Base-by-base conservation (phyloP, 1,140 invertebrate genomes). In the Diachasmimorpha longicaudata region DNA sequence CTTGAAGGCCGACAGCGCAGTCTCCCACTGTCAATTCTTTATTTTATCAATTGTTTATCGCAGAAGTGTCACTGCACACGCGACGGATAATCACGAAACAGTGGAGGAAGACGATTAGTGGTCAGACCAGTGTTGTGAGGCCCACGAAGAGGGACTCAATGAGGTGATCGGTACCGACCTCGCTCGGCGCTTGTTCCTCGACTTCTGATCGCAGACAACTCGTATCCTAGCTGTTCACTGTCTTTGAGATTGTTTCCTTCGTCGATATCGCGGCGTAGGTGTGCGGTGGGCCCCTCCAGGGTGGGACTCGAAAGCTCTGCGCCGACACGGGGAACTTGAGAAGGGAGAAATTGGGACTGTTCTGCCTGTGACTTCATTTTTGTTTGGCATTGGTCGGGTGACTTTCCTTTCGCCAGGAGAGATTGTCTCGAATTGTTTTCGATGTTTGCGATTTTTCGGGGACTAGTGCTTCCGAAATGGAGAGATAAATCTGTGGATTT, bases 291-390 rank as follows among this genome's bases (percentile, higher is more conserved):
- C n/a, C 19, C 48, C 11, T 14, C 16, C 14, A 9, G 70, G 70
- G 48, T 72, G 48, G 70, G 55, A 73, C 55, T 10, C 44, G 36
- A 63, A 63, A 73, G 23, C 36, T 55, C 52, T 46, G 11, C 31
- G 31, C 31, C 2, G 31, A 31, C 31, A 31, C 31, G 2, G 31
- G 31, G 31, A 71, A 71, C 16, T 10, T 8, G 25, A 31, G 48
- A 58, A 55, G 48, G 70, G 70, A 48, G 21, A 70, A 31, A 58
- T 37, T 52, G 31, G 48, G 16, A 21, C 1, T 58, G 55, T 58
- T n/a, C 9, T 10, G 8, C 55, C 31, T 3, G 31, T 31, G 31
- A 2, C 31, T 31, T 31, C 31, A 31, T 6, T 31, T 31, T 6
- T 31, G 31, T 31, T 6, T 6, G 31, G 31, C 2, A 31, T 31